Evolutionary conservation across 2,797 vertebrate species (phyloP).

Genomic region (Hoplostethus mediterraneus): DNA sequence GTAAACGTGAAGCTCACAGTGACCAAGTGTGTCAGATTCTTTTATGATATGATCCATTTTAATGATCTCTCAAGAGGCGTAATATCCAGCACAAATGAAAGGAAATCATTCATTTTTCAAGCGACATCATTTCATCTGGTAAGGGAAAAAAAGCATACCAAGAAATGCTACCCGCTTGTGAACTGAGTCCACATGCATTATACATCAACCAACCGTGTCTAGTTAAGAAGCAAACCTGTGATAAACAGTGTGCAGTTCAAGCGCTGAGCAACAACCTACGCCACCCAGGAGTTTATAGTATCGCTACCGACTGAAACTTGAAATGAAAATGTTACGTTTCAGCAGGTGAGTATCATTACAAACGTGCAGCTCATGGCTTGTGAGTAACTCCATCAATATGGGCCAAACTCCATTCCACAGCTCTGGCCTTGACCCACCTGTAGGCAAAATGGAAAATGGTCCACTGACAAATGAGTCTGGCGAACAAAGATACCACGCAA

Average conservation of each 20-base stretch:
- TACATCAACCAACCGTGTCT: background rate
- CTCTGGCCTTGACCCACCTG: slow-evolving; percentile 24
- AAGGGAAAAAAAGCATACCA: background rate
- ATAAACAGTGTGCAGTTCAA: background rate
- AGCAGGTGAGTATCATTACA: background rate
- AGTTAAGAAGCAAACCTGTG: background rate
- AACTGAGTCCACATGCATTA: too few relatives aligned
- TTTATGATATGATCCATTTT: background rate
- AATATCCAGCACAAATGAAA: too few relatives aligned
- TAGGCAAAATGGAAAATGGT: slow-evolving; percentile 16
- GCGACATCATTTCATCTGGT: background rate
- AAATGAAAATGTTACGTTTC: too few relatives aligned
- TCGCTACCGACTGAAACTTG: background rate
- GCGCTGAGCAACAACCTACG: background rate
- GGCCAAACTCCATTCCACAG: slow-evolving; percentile 16
- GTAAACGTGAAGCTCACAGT: background rate
- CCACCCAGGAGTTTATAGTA: background rate
- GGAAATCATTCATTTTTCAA: slow-evolving; percentile 2
- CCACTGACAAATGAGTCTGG: slow-evolving; percentile 52
- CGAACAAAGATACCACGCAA: slow-evolving; percentile 48
- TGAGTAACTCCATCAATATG: background rate
- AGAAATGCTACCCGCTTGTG: background rate
- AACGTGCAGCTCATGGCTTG: background rate
- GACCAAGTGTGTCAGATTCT: background rate
- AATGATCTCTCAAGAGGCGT: background rate